phyloP scores from a whole-genome alignment of 1,140 invertebrate genomes.

The Saxidomus purpurata region DNA sequence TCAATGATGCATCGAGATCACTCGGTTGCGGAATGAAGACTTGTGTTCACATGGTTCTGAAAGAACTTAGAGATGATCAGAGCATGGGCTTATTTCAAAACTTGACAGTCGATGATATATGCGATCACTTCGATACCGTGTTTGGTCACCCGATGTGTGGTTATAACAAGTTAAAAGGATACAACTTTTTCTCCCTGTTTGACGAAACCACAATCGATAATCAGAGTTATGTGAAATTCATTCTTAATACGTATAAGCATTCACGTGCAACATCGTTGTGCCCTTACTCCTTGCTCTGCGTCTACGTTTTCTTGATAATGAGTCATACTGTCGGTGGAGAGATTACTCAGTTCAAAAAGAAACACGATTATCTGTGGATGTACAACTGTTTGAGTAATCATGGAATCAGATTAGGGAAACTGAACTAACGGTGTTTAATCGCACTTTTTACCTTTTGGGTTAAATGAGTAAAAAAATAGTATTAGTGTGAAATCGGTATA shows the following conservation, averaged over 20 bases:
- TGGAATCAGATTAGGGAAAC: not conserved
- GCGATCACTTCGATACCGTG: conserved; percentile 10
- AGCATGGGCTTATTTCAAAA: not conserved
- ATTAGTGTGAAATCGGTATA: not conserved
- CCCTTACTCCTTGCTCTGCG: not conserved
- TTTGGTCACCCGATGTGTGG: not conserved
- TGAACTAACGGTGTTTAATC: not conserved
- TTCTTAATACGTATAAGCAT: not conserved
- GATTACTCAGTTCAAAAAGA: conserved; percentile 2
- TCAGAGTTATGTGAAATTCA: not conserved
- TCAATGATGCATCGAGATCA: not conserved
- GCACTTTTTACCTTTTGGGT: too few species aligned
- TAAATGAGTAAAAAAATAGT: not conserved
- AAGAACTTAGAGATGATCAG: not conserved
- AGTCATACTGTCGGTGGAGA: not conserved
- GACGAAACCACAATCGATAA: not conserved
- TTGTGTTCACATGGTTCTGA: not conserved
- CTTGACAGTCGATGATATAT: not conserved
- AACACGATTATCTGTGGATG: not conserved
- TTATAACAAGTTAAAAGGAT: not conserved
- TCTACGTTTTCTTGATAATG: not conserved
- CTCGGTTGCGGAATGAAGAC: not conserved
- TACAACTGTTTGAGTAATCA: not conserved
- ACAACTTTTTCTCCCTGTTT: not conserved
- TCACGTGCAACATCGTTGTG: not conserved